phyloP scores from a whole-genome alignment of 2,888 invertebrate species.

The Petrophora chlorosata region DNA sequence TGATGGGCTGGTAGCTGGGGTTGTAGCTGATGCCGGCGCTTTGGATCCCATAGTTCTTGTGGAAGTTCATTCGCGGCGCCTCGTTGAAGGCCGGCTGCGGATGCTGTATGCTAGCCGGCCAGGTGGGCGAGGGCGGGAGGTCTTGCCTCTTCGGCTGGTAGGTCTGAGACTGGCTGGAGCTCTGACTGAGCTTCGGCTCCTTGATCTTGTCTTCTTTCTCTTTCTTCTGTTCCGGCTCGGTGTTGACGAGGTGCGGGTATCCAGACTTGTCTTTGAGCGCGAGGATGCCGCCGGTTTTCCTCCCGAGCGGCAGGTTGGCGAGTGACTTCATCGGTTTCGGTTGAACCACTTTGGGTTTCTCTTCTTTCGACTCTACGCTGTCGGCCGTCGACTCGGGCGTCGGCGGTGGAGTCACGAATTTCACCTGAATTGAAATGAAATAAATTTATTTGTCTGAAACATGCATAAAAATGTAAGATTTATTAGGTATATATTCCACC shows the following conservation, averaged over 20 bases:
- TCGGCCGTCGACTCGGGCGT: constrained; percentile 67
- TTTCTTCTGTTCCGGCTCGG: constrained; percentile 63
- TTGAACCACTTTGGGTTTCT: constrained; percentile 69
- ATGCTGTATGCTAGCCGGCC: constrained; percentile 35
- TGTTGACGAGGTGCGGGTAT: constrained; percentile 77
- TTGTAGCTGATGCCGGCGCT: constrained; percentile 59
- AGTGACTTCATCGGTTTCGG: constrained; percentile 71
- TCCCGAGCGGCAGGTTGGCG: constrained; percentile 69
- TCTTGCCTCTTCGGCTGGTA: constrained; percentile 53
- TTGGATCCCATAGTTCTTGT: constrained; percentile 68
- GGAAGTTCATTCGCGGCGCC: constrained; percentile 60
- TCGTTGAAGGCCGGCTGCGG: constrained; percentile 46
- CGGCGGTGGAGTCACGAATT: constrained; percentile 81
- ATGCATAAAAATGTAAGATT: no score
- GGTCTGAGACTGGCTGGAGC: constrained; percentile 34
- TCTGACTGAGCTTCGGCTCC: constrained; percentile 49
- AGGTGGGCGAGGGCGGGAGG: constrained; percentile 41
- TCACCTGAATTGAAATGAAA: constrained; percentile 68
- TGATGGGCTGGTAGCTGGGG: constrained; percentile 53
- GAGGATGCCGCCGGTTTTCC: constrained; percentile 80
- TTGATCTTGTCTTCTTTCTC: constrained; percentile 72
- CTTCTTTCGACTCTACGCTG: constrained; percentile 56
- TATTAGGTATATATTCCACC: no score
- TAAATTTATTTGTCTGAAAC: no score
- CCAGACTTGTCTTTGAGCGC: constrained; percentile 80